These are phyloP conservation scores for Arge pagana DNA, from an alignment of 2,888 invertebrate genomes.

Conservation along the genomic window DNA sequence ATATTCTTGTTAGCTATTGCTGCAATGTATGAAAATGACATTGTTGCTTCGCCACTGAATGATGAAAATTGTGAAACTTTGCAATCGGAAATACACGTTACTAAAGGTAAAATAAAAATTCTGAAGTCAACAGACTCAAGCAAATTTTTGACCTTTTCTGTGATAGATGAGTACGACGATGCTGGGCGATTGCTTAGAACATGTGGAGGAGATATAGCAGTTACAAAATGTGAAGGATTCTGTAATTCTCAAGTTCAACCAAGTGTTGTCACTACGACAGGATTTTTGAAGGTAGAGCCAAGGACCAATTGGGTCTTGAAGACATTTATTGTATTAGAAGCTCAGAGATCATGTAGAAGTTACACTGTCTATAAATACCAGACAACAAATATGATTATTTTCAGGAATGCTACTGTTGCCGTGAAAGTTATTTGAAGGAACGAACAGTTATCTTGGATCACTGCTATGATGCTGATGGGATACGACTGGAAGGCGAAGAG, in stretches of 20 bases:
- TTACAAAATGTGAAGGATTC: conserved; percentile 92
- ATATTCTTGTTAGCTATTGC: conserved; percentile 22
- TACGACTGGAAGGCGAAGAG: conserved; percentile 72
- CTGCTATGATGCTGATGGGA: conserved; percentile 88
- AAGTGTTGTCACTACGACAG: conserved; percentile 84
- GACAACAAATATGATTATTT: conserved; percentile 28
- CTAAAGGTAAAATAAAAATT: conserved; percentile 70
- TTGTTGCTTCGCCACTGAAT: conserved; percentile 40
- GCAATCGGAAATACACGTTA: conserved; percentile 83
- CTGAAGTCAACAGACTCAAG: conserved; percentile 19
- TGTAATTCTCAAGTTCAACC: conserved; percentile 92
- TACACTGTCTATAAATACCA: background rate
- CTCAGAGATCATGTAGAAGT: conserved; percentile 5
- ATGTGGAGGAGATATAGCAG: conserved; percentile 86
- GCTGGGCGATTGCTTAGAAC: conserved; percentile 81
- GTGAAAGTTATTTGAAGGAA: conserved; percentile 84
- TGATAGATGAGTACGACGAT: conserved; percentile 91
- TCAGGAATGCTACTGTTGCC: conserved; percentile 90
- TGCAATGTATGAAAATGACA: conserved; percentile 23
- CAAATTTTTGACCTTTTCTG: no score
- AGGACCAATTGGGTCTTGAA: no score
- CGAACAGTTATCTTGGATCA: conserved; percentile 78
- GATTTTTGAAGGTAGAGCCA: conserved; percentile 84
- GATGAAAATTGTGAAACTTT: conserved; percentile 86
- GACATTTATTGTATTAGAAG: no score